Evolutionary conservation across 2,888 invertebrate species (phyloP), one percentile per base, ranked within the genome.

Genomic region (Itoplectis maculator): DNA sequence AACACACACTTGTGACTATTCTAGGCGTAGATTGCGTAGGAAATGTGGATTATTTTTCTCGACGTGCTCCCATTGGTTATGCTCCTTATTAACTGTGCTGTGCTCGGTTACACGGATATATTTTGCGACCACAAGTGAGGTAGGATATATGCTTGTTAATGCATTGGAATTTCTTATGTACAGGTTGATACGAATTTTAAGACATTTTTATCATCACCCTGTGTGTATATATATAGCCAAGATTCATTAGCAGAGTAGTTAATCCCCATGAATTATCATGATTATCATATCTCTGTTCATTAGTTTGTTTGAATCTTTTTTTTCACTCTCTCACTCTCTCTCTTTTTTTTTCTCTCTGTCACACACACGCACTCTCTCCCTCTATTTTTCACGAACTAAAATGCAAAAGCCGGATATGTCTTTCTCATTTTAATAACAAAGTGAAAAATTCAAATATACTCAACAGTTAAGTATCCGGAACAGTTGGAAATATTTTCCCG

Each of bases 371-470:
- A 18, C 63, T 18, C 42, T 20, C 20, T 42, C 20, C 18, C 63
- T 42, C 45, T 7, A 20, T 42, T 13, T 45, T 23, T 13, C 23
- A 5, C 8, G 42, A 29, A 40, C 8, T 13, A 18, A 40, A 56
- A 70, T 69, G 51, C 23, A 40, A 56, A 56, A 2, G 29, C 42
- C 29, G 37, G 45, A 72, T 56, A 68, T 35, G 70, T 45, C 56
- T 54, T 54, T 56, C 51, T 70, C 42, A 40, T 42, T 65, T 20
- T 49, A 65, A 45, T 75, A 75, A 75, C 66, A 65, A 56, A 75
- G 51, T 65, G 54, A 75, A 66, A 65, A 75, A 75, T 75, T 75
- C 45, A 66, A 75, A 54, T 40, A 65, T 75, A 75, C 20, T 56
- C 65, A 42, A 65, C 54, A 54, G 15, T 42, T 47, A 77, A 45